phyloP scores from a whole-genome alignment of 1,140 invertebrate species.

The Monochamus saltuarius region DNA sequence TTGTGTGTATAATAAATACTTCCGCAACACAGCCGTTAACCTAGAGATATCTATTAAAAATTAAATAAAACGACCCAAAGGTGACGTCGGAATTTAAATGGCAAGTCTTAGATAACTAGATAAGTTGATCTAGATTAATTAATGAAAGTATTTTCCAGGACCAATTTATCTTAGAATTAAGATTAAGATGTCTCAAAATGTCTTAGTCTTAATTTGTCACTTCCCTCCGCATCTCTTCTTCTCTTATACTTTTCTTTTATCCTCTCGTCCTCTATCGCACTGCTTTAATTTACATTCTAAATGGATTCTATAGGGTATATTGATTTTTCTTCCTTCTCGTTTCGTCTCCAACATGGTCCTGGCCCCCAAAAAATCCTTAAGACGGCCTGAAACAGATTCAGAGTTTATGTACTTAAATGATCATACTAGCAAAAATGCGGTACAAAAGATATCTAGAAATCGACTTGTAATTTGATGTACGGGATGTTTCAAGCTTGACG shows the following conservation, averaged over 20 bases:
- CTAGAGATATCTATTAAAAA: no score
- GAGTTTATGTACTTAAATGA: no score
- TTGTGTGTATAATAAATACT: no score
- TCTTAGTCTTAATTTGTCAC: conserved; percentile 51
- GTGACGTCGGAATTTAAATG: conserved; percentile 28
- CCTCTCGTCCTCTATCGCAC: conserved; percentile 11
- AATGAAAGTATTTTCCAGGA: conserved; percentile 52
- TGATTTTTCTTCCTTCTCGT: neutral
- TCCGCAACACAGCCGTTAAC: no score
- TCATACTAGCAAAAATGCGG: no score
- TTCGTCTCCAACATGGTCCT: neutral
- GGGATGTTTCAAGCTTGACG: no score
- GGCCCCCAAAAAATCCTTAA: neutral
- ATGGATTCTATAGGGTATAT: neutral
- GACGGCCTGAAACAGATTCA: neutral
- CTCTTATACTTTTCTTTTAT: conserved; percentile 29
- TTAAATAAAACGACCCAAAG: neutral
- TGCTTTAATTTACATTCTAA: neutral
- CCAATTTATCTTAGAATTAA: conserved; percentile 54
- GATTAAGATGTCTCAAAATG: conserved; percentile 50
- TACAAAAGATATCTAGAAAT: no score
- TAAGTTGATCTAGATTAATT: conserved; percentile 53
- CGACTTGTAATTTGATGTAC: no score
- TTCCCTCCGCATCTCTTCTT: conserved; percentile 19
- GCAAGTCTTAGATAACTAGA: conserved; percentile 37